Percentiles rank a stretch among this genome's conserved stretches.
Evolutionary conservation across 2,888 invertebrate species (phyloP).

Genomic region (Carpatolechia fugitivella): DNA sequence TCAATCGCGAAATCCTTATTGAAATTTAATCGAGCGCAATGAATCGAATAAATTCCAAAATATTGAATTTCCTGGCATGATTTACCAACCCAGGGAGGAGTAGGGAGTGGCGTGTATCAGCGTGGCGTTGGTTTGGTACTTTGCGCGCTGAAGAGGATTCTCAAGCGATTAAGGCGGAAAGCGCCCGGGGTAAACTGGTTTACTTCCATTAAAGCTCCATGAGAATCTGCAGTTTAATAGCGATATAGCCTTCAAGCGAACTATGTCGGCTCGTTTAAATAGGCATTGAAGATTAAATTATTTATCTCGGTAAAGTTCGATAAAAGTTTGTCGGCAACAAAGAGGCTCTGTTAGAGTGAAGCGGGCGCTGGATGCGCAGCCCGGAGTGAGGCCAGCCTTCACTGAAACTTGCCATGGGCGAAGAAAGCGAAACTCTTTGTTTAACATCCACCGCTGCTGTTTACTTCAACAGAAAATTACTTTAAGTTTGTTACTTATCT

Average conservation of each 20-base stretch:
- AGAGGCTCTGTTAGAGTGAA: constrained; percentile 46
- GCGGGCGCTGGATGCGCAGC: constrained; percentile 21
- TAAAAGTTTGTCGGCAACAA: constrained; percentile 58
- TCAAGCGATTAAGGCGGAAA: constrained; percentile 31
- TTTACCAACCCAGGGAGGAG: background rate
- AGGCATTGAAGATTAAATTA: constrained; percentile 70
- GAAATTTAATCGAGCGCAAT: constrained; percentile 15
- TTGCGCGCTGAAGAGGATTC: constrained; percentile 18
- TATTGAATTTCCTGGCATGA: constrained; percentile 5
- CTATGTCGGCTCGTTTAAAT: constrained; percentile 54
- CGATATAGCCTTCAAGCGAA: constrained; percentile 45
- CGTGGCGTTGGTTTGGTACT: background rate
- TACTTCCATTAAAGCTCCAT: constrained; percentile 46
- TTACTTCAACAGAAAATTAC: constrained; percentile 38
- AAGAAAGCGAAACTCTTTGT: constrained; percentile 47
- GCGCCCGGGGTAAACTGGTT: constrained; percentile 41
- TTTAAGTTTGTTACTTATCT: background rate
- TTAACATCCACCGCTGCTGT: constrained; percentile 36
- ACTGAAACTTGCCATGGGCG: constrained; percentile 49
- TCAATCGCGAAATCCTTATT: constrained; percentile 1
- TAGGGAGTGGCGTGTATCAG: background rate
- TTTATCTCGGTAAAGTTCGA: constrained; percentile 63
- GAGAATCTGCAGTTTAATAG: constrained; percentile 51
- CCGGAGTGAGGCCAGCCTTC: constrained; percentile 36
- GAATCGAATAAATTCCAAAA: constrained; percentile 15